Conservation (phyloP, 2,888 invertebrate genomes). For the Pristionchus entomophagus region DNA sequence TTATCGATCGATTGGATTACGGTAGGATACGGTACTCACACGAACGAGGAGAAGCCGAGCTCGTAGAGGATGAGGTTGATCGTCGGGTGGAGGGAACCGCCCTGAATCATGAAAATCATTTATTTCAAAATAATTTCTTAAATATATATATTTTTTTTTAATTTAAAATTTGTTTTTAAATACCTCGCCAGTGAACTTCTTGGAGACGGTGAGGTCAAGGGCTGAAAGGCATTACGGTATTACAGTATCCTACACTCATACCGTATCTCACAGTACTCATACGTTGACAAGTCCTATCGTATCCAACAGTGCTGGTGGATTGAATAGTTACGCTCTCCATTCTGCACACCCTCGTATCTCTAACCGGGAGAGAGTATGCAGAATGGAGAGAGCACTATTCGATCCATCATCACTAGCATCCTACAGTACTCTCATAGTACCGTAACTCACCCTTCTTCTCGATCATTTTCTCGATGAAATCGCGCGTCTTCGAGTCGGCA, state of each 20-base stretch:
- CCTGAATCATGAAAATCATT: neutral
- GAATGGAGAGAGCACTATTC: too few species aligned
- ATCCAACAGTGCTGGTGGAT: neutral
- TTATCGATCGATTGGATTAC: neutral
- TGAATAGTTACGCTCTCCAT: too few species aligned
- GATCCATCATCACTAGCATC: neutral
- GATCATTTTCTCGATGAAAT: conserved; percentile 7
- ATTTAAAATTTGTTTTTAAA: neutral
- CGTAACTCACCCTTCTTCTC: conserved; percentile 35
- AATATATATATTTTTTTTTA: too few species aligned
- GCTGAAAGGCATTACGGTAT: neutral
- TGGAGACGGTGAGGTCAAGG: neutral
- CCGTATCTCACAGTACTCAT: too few species aligned
- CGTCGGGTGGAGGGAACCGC: neutral
- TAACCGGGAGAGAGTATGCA: too few species aligned
- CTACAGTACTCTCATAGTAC: neutral
- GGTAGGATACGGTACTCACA: neutral
- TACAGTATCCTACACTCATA: too few species aligned
- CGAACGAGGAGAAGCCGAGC: neutral
- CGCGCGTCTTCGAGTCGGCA: conserved; percentile 16
- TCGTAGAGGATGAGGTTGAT: neutral
- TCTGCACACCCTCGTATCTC: too few species aligned
- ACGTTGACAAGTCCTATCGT: too few species aligned
- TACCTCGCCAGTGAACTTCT: neutral
- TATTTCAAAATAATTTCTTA: too few species aligned